Conservation (phyloP, 2,113 vertebrate genomes). For the Polypterus senegalus region DNA sequence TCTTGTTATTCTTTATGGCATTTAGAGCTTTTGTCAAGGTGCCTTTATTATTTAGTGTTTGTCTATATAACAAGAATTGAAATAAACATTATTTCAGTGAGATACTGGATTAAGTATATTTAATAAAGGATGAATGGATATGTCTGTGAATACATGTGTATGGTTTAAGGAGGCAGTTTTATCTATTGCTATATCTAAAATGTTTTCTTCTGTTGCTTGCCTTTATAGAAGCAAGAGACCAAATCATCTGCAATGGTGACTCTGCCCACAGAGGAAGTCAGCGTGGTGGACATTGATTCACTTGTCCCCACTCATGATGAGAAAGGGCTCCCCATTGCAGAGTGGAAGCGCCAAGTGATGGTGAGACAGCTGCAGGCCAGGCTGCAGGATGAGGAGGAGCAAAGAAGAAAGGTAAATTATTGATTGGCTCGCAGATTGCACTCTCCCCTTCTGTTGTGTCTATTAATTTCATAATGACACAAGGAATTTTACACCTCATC, state of each 20-base stretch:
- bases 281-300: conserved; percentile 65
- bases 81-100: too few species aligned
- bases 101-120: too few species aligned
- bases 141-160: too few species aligned
- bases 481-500: fast-evolving
- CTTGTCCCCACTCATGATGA: conserved; percentile 85
- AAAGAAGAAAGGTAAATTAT: conserved; percentile 51
- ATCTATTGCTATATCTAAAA: too few species aligned
- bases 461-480: fast-evolving
- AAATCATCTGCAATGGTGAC: conserved; percentile 34
- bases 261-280: conserved; percentile 46
- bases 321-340: conserved; percentile 66
- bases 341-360: conserved; percentile 96
- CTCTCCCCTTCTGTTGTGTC: not conserved
- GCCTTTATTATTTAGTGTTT: too few species aligned
- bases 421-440: not conserved
- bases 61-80: too few species aligned
- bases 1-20: too few species aligned
- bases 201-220: not conserved
- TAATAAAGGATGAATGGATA: too few species aligned
- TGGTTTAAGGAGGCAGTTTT: too few species aligned
- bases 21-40: too few species aligned
- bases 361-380: conserved; percentile 73
- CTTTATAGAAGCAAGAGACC: conserved; percentile 26
- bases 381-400: conserved; percentile 50